phyloP scores from a whole-genome alignment of 2,797 vertebrate species.

The Etheostoma perlongum region DNA sequence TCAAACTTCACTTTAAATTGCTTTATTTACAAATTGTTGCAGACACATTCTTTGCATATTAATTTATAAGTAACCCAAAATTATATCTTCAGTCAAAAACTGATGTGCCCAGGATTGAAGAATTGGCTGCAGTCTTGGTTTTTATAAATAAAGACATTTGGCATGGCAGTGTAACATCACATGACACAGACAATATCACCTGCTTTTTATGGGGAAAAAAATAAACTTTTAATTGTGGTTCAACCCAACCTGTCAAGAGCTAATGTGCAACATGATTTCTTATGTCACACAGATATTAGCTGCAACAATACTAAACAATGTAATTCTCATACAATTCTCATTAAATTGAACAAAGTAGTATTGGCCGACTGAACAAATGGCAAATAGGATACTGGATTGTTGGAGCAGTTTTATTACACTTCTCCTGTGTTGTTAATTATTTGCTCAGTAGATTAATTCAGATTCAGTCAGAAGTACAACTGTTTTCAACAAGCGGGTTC shows the following conservation, averaged over 20 bases:
- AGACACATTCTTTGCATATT: neutral
- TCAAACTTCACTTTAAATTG: neutral
- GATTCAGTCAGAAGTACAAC: constrained; percentile 55
- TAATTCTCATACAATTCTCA: neutral
- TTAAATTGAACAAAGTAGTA: neutral
- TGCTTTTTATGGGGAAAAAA: constrained; percentile 30
- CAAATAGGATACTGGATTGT: neutral
- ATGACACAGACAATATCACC: constrained; percentile 47
- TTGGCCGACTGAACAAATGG: neutral
- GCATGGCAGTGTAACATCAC: constrained; percentile 38
- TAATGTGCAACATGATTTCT: neutral
- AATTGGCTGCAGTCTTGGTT: constrained; percentile 10
- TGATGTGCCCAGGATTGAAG: neutral
- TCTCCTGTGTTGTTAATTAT: constrained; percentile 63
- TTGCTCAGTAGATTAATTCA: constrained; percentile 57
- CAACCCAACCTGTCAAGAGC: neutral
- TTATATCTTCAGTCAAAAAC: neutral
- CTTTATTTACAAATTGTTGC: neutral
- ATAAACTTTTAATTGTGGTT: constrained; percentile 27
- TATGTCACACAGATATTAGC: neutral
- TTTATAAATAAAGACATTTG: constrained; percentile 45
- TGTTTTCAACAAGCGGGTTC: constrained; percentile 18
- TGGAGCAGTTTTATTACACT: constrained; percentile 27
- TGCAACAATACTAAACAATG: neutral
- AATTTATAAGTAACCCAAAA: neutral